These are phyloP conservation scores for Drosophila fuyamai DNA, from an alignment of 1,140 invertebrate genomes.

Conservation along the genomic window DNA sequence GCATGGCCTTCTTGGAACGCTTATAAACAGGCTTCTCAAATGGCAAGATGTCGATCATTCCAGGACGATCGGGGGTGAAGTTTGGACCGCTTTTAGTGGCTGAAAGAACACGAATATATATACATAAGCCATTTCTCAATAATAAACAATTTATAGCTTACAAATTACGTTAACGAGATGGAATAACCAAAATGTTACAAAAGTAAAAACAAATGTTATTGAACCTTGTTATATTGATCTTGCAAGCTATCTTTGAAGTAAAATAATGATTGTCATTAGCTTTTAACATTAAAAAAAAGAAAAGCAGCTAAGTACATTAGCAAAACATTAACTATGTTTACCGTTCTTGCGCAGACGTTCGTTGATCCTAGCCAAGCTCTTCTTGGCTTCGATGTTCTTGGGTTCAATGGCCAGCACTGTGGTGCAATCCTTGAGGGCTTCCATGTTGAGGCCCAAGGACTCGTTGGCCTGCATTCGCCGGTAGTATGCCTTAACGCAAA, in stretches of 20 bases:
- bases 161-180: too few species aligned
- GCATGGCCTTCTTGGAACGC: slow-evolving; percentile 87
- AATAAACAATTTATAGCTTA: too few species aligned
- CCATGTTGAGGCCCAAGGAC: slow-evolving; percentile 74
- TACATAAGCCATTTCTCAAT: too few species aligned
- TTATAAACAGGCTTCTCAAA: slow-evolving; percentile 88
- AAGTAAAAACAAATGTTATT: too few species aligned
- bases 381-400: slow-evolving; percentile 77
- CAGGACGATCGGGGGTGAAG: slow-evolving; percentile 83
- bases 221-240: too few species aligned
- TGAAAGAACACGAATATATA: slow-evolving; percentile 26
- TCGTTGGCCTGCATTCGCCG: slow-evolving; percentile 84
- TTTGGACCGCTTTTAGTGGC: slow-evolving; percentile 77
- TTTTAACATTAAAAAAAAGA: too few species aligned
- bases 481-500: slow-evolving; percentile 78
- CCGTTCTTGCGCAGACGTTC: slow-evolving; percentile 60
- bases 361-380: slow-evolving; percentile 69
- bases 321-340: slow-evolving; percentile 11
- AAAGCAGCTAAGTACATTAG: too few species aligned
- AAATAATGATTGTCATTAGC: too few species aligned
- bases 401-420: slow-evolving; percentile 74
- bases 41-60: slow-evolving; percentile 86
- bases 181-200: too few species aligned
- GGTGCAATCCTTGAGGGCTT: slow-evolving; percentile 80
- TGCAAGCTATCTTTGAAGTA: too few species aligned